These are phyloP conservation scores for Chloroclystis v-ata DNA, from an alignment of 2,888 invertebrate genomes.

Conservation along the genomic window DNA sequence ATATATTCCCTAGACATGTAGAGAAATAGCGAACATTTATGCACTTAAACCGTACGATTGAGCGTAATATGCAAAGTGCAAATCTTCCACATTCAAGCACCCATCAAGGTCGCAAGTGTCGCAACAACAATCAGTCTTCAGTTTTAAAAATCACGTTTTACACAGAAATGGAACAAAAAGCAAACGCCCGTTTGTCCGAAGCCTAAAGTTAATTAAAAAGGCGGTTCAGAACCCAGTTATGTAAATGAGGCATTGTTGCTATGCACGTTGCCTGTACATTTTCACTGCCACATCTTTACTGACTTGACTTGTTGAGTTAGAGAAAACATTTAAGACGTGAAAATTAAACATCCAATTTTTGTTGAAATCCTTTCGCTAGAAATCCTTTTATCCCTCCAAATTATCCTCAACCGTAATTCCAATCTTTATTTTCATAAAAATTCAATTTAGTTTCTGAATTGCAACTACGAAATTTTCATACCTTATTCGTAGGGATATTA, in stretches of 20 bases:
- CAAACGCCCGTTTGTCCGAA: slow-evolving; percentile 34
- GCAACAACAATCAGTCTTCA: slow-evolving; percentile 24
- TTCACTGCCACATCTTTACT: slow-evolving; percentile 42
- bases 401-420: no score
- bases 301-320: slow-evolving; percentile 31
- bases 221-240: slow-evolving; percentile 50
- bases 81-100: no score
- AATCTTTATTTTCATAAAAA: no score
- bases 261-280: slow-evolving; percentile 47
- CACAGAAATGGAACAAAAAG: slow-evolving; percentile 29
- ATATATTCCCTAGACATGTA: no score
- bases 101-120: slow-evolving; percentile 23
- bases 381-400: no score
- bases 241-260: slow-evolving; percentile 63
- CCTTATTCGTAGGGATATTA: no score
- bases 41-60: no score
- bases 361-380: background rate
- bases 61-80: background rate
- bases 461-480: background rate
- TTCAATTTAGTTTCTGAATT: no score
- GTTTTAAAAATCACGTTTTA: slow-evolving; percentile 33
- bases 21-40: no score
- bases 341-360: background rate
- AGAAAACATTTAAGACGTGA: slow-evolving; percentile 2
- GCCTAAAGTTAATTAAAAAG: slow-evolving; percentile 56